Base-by-base conservation (phyloP, 2,888 invertebrate genomes). In the Plutella xylostella region DNA sequence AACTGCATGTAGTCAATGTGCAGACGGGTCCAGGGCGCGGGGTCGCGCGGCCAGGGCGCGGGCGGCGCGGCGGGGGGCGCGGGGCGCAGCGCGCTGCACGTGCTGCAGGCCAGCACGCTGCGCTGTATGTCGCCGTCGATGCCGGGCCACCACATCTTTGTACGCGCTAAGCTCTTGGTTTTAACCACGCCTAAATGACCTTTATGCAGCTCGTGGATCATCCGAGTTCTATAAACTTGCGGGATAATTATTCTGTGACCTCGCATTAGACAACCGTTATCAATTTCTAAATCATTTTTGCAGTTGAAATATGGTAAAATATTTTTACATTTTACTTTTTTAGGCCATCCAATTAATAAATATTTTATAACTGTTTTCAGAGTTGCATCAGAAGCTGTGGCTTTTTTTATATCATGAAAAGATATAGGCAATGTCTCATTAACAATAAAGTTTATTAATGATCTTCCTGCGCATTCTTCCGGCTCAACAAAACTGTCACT, bases 101-200 rank as follows among this genome's bases (percentile, higher is more conserved):
- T 17, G 35, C 7, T 9, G n/a, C 35, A 35, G 3, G 17, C 18
- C 18, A 17, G 17, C 9, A 17, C 17, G 18, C 17, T 12, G 17
- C 39, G 47, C 21, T 54, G 50, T 28, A 54, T 51, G 34, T 51
- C 48, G 15, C 22, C 25, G 31, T 52, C 49, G 3, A 54, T 48
- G 1, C 46, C 45, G 1, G 53, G 49, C 50, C 52, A 52, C 53
- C 53, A 53, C 48, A 54, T 45, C 21, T 45, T 40, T 40, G 45
- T 45, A 9, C 54, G 48, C 11, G 51, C 54, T 0, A 14, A 25
- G 14, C 40, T 43, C 45, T 55, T 55, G 6, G 45, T 51, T 44
- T 55, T 53, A 11, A 48, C 43, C 11, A 54, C 43, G 2, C 54
- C 52, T 6, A 51, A 42, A 44, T 52, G 51, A 0, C 44, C 22